Evolutionary conservation across 2,888 invertebrate species (phyloP).

Genomic region (Eulithis prunata): DNA sequence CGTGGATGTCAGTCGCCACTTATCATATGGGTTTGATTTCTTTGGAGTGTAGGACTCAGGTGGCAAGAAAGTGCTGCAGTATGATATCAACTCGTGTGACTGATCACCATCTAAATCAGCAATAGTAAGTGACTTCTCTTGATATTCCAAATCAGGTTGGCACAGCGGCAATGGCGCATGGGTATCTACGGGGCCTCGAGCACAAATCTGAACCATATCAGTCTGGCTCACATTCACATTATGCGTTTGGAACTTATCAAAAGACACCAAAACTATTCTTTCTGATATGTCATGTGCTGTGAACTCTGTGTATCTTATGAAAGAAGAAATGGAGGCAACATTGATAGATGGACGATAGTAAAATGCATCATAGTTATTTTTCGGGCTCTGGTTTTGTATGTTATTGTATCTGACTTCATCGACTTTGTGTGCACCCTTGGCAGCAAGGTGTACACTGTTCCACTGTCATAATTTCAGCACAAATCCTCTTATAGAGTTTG

Average conservation of each 20-base stretch:
- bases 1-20: slow-evolving; percentile 87
- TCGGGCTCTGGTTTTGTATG: slow-evolving; percentile 76
- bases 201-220: slow-evolving; percentile 90
- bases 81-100: slow-evolving; percentile 91
- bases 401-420: slow-evolving; percentile 75
- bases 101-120: slow-evolving; percentile 90
- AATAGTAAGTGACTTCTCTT: slow-evolving; percentile 89
- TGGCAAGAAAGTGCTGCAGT: slow-evolving; percentile 86
- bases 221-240: slow-evolving; percentile 91
- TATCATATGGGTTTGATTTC: slow-evolving; percentile 66
- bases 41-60: slow-evolving; percentile 69
- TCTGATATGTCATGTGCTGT: slow-evolving; percentile 87
- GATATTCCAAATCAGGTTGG: slow-evolving; percentile 90
- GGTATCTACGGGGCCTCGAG: slow-evolving; percentile 63
- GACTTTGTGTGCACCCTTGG: slow-evolving; percentile 78
- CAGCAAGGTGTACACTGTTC: slow-evolving; percentile 83
- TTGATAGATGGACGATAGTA: slow-evolving; percentile 61
- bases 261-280: slow-evolving; percentile 90
- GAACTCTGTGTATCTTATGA: slow-evolving; percentile 76
- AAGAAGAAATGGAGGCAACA: slow-evolving; percentile 65
- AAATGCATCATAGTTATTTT: slow-evolving; percentile 73
- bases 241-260: slow-evolving; percentile 89
- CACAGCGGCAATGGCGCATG: slow-evolving; percentile 78
- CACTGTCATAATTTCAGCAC: slow-evolving; percentile 94
- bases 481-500: slow-evolving; percentile 87